Base-by-base conservation (phyloP, 2,888 invertebrate species). In the Xestia ashworthii region DNA sequence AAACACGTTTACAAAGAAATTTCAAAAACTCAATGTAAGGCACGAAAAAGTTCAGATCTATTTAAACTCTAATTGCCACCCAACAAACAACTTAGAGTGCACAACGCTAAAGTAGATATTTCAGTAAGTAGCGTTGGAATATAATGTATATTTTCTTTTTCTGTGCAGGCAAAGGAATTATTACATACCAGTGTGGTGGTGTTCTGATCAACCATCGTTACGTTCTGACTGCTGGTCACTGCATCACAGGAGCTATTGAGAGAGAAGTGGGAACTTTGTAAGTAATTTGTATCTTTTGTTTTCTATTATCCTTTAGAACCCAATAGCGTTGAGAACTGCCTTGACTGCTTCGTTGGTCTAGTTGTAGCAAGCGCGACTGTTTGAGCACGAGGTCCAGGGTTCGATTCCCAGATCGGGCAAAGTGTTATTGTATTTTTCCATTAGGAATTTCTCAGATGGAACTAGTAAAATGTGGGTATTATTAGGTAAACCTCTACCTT, bases 171-270 rank as follows among this genome's bases (percentile, higher is more conserved):
- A 87, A 77, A 25, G 92, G 90, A 71, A 87, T 88, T 81, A 93
- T 96, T 80, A 94, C 97, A 0, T 97, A 97, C 82, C 97, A 97
- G 82, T 98, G 98, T 87, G 97, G 97, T n/a, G 98, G 97, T 1
- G 97, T 97, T 0, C 90, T 98, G 70, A 96, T 98, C 78, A 97
- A 97, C 89, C 94, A 94, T 67, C 95, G 97, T 1, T 97, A 97
- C 74, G 93, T 97, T 2, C 85, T 98, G 80, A 97, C 98, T 2
- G 98, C 98, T 3, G 98, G 97, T 0, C 98, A 98, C 89, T 98
- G 98, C 87, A 96, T 97, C 12, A 94, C 93, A 9, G 97, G 97
- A 41, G 95, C 94, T 12, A 94, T 97, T 22, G 94, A 95, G 80
- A 90, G 82, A 6, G 94, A 95, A 82, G 95, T 97, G 38, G 97